These are phyloP conservation scores for Himalopsyche anomala DNA, from an alignment of 2,888 invertebrate genomes.

Conservation along the genomic window DNA sequence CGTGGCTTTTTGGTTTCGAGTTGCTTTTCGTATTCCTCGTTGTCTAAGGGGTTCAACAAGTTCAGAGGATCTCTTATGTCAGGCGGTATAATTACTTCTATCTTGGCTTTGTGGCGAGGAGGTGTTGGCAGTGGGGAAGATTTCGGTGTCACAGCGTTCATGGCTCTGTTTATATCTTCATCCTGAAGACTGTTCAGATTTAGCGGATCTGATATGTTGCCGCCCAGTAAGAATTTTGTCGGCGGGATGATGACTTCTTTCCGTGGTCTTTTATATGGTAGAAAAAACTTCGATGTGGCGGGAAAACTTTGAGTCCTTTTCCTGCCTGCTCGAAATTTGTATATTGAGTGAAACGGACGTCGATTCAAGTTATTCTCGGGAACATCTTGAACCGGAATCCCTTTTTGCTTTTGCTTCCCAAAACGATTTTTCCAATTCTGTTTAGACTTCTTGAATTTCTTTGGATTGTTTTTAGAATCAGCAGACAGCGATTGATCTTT, in stretches of 20 bases:
- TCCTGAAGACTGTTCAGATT: conserved; percentile 94
- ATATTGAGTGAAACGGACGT: conserved; percentile 73
- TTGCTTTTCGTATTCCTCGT: conserved; percentile 89
- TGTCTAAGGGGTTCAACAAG: conserved; percentile 86
- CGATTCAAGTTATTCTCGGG: conserved; percentile 72
- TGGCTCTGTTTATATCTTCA: conserved; percentile 85
- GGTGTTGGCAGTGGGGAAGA: conserved; percentile 93
- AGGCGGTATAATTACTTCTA: conserved; percentile 94
- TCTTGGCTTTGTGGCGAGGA: conserved; percentile 85
- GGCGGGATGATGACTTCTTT: conserved; percentile 89
- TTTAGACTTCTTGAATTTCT: conserved; percentile 69
- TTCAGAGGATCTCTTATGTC: conserved; percentile 95
- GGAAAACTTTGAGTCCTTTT: conserved; percentile 84
- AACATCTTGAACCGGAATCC: conserved; percentile 71
- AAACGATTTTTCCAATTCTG: conserved; percentile 74
- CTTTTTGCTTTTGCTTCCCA: conserved; percentile 68
- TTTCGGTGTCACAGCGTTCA: conserved; percentile 94
- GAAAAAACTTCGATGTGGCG: conserved; percentile 83
- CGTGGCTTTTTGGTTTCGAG: conserved; percentile 77
- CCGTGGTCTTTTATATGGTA: conserved; percentile 84
- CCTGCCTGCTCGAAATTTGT: conserved; percentile 76
- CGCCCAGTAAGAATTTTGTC: conserved; percentile 94
- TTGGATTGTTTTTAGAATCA: conserved; percentile 50
- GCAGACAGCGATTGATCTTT: conserved; percentile 38
- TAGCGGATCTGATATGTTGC: conserved; percentile 95